Evolutionary conservation across 2,888 invertebrate species (phyloP), one percentile per base, ranked within the genome.

Genomic region (Oegoconia quadripuncta): DNA sequence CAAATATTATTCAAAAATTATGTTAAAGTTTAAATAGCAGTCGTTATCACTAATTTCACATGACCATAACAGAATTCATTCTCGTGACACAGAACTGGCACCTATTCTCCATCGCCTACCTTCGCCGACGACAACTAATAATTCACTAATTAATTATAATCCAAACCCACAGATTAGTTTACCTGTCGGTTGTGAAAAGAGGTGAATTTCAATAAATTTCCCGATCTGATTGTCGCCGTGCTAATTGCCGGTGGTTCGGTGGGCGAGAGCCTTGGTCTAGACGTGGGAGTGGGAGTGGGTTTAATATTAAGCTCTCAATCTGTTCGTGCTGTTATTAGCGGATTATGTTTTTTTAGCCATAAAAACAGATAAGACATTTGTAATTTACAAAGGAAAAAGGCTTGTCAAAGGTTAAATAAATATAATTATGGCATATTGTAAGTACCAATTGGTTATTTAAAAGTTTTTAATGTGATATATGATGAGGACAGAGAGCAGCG

Each of bases 241-340:
- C 53, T 55, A 64, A 59, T 58, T 56, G 53, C 33, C 25, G 27
- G 33, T 7, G 16, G 29, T 16, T 16, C 36, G 32, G 71, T 68
- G 65, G 73, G 72, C 55, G 59, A 55, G 42, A 52, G 50, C 65
- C 69, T 64, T 65, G 64, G 49, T 52, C 37, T 41, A 31, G 25
- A 28, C 25, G 64, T 64, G 50, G 62, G 62, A 48, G 52, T 50
- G 16, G n/a, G 37, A 46, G 49, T 59, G 54, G 59, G 50, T 42
- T 41, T 41, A 22, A 35, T 30, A 31, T 41, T 37, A 31, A 34
- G 38, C 35, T 39, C 29, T 28, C 14, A 28, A 15, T 35, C 27
- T 20, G 23, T 16, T n/a, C n/a, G 9, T 12, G 7, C 13, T 36
- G 30, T 22, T 20, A 22, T 22, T 36, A 23, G 11, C 23, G 22